phyloP scores from a whole-genome alignment of 2,113 vertebrate genomes.

The Myrmecobius fasciatus region DNA sequence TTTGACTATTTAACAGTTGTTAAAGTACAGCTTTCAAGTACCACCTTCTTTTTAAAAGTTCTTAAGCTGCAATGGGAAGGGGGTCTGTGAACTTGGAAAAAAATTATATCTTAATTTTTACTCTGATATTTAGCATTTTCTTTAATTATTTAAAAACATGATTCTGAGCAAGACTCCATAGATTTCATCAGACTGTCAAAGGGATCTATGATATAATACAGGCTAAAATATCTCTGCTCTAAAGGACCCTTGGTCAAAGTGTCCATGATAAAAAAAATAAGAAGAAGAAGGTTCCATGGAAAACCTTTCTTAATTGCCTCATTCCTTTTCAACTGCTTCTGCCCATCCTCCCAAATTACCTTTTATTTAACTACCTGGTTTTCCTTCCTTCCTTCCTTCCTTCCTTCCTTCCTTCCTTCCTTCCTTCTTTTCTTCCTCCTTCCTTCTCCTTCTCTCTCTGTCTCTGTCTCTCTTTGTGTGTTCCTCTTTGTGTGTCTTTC shows the following conservation, averaged over 20 bases:
- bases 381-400: neutral
- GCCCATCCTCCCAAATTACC: neutral
- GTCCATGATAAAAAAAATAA: neutral
- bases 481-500: no score
- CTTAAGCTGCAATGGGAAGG: neutral
- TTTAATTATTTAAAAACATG: neutral
- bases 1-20: neutral
- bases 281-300: neutral
- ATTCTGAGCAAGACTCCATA: neutral
- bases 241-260: no score
- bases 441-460: no score
- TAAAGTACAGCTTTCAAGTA: neutral
- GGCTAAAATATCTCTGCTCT: no score
- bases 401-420: no score
- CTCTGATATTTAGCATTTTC: neutral
- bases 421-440: no score
- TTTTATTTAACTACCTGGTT: neutral
- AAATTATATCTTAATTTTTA: neutral
- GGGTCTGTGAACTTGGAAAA: neutral
- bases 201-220: neutral
- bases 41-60: neutral
- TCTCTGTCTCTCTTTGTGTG: no score
- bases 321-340: neutral
- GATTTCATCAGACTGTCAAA: neutral
- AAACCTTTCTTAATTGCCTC: neutral